Percentiles rank a stretch among this genome's conserved stretches.
These are phyloP conservation scores for Dryoscopus gambensis DNA, from an alignment of 2,113 vertebrate genomes.

Conservation along the genomic window DNA sequence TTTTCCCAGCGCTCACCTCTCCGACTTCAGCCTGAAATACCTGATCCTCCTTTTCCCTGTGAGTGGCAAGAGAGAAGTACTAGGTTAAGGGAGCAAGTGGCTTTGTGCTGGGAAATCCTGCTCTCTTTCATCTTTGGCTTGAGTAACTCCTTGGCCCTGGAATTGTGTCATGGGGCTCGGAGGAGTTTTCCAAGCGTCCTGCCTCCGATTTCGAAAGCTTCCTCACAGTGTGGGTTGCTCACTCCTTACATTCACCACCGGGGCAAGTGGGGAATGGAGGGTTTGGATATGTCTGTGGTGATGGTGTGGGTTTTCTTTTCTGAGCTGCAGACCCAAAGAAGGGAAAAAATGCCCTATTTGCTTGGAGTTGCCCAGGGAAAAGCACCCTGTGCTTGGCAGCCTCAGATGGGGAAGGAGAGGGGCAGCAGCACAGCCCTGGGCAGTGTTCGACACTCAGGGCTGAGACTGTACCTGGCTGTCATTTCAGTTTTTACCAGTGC, in stretches of 20 bases:
- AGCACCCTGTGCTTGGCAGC: neutral
- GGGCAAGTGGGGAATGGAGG: neutral
- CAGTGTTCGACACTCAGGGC: neutral
- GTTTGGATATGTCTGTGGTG: neutral
- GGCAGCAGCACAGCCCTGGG: neutral
- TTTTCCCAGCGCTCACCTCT: neutral
- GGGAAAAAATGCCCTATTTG: neutral
- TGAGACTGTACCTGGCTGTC: neutral
- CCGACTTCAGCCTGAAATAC: neutral
- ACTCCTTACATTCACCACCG: fast-evolving
- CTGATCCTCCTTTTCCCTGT: neutral
- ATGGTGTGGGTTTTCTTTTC: neutral
- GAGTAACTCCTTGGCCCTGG: neutral
- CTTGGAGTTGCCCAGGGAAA: neutral
- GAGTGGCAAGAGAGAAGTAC: neutral
- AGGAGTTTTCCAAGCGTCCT: neutral
- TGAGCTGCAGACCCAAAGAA: neutral
- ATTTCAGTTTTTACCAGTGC: neutral
- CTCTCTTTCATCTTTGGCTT: neutral
- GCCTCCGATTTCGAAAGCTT: neutral
- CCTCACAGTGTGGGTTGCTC: neutral
- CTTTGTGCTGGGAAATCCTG: neutral
- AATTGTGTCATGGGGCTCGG: neutral
- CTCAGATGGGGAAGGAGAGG: neutral
- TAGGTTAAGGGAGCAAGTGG: neutral